Evolutionary conservation across 2,797 vertebrate species (phyloP).

Genomic region (Crenichthys baileyi): DNA sequence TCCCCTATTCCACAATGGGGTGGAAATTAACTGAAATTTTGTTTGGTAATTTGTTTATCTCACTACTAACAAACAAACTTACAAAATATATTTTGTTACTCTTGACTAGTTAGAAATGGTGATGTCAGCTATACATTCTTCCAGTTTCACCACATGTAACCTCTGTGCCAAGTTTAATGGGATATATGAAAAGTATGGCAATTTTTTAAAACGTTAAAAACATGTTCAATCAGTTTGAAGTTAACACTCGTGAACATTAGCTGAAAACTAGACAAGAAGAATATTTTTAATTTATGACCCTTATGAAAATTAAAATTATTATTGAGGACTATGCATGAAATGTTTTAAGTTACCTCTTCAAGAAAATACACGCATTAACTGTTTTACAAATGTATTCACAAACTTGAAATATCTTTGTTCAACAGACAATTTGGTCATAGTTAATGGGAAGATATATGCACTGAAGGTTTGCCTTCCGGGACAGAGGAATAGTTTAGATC

Average conservation of each 20-base stretch:
- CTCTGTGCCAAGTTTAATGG: too few relatives aligned
- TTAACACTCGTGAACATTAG: too few relatives aligned
- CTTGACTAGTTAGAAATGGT: too few relatives aligned
- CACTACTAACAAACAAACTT: too few relatives aligned
- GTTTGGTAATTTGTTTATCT: too few relatives aligned
- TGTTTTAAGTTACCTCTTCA: background rate
- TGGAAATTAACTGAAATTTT: too few relatives aligned
- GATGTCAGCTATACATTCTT: too few relatives aligned
- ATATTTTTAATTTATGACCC: background rate
- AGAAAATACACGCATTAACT: background rate
- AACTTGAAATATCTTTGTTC: background rate
- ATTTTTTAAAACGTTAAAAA: background rate
- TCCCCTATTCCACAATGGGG: too few relatives aligned
- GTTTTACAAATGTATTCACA: background rate
- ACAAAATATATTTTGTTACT: too few relatives aligned
- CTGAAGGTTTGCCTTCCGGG: background rate
- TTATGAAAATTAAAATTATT: background rate
- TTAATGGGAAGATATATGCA: background rate
- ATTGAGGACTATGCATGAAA: background rate
- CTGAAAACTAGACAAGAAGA: too few relatives aligned
- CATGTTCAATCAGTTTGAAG: too few relatives aligned
- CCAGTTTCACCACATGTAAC: too few relatives aligned
- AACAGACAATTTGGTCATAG: background rate
- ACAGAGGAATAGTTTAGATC: background rate
- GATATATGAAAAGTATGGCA: background rate